phyloP scores from a whole-genome alignment of 2,797 vertebrate genomes.

The Echiichthys vipera region DNA sequence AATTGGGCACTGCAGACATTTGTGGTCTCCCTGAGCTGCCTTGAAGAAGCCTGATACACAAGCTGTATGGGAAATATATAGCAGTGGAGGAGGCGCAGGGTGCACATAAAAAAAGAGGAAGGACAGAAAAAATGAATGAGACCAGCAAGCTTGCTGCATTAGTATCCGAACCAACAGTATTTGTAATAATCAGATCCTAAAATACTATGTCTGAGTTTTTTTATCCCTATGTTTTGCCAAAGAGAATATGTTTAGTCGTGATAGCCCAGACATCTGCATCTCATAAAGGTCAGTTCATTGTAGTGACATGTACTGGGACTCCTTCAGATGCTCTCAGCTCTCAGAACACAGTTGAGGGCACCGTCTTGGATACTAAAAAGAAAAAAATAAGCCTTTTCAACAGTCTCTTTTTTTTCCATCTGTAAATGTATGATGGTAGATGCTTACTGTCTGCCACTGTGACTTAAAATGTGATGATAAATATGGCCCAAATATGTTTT shows the following conservation, averaged over 20 bases:
- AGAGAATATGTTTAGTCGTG: constrained; percentile 12
- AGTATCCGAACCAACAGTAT: background rate
- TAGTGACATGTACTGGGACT: constrained; percentile 33
- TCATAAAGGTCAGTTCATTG: constrained; percentile 49
- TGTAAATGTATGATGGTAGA: background rate
- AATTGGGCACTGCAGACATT: constrained; percentile 91
- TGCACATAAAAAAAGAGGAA: background rate
- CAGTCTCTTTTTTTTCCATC: too few species aligned
- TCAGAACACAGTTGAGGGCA: constrained; percentile 6
- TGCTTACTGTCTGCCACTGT: background rate
- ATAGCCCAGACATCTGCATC: constrained; percentile 7
- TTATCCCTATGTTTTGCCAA: constrained; percentile 1
- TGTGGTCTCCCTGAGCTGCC: constrained; percentile 91
- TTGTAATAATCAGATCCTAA: background rate
- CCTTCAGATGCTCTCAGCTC: constrained; percentile 41
- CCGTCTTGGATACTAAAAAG: background rate
- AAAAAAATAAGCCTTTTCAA: background rate
- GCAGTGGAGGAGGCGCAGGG: background rate
- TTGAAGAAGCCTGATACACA: constrained; percentile 94
- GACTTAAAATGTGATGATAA: too few species aligned
- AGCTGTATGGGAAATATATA: constrained; percentile 75
- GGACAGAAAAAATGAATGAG: background rate
- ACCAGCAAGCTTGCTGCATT: background rate
- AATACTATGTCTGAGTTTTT: background rate
- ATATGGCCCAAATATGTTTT: too few species aligned